phyloP scores from a whole-genome alignment of 2,797 vertebrate species.

The Sebastes nivosus region DNA sequence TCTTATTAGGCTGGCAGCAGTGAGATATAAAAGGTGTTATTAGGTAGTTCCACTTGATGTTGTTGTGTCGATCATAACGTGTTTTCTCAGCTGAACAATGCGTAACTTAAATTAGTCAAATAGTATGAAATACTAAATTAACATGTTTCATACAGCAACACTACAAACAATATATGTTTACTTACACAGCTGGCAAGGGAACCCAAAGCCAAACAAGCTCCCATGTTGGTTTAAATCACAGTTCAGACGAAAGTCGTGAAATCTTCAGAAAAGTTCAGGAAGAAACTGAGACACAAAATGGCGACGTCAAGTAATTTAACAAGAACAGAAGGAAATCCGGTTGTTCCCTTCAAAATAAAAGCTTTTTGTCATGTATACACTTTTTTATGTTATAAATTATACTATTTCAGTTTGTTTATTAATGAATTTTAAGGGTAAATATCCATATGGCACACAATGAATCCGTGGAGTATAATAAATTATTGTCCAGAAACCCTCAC shows the following conservation, averaged over 20 bases:
- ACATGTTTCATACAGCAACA: no score
- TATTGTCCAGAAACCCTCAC: no score
- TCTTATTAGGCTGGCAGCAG: background rate
- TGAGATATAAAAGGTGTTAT: no score
- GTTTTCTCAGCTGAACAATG: no score
- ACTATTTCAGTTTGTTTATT: background rate
- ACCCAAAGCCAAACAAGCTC: conserved; percentile 90
- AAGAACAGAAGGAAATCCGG: fast-evolving
- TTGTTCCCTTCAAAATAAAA: conserved; percentile 30
- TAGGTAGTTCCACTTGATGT: no score
- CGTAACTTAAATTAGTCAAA: no score
- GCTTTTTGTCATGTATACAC: fast-evolving
- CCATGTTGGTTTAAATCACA: conserved; percentile 77
- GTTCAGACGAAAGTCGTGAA: fast-evolving
- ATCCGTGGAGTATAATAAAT: fast-evolving
- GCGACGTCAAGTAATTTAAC: background rate
- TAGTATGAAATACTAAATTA: background rate
- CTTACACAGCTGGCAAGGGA: conserved; percentile 92
- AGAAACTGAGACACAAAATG: conserved; percentile 27
- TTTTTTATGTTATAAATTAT: background rate
- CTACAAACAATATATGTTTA: conserved; percentile 24
- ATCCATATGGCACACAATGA: fast-evolving
- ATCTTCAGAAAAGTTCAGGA: conserved; percentile 36
- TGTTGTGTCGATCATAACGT: no score
- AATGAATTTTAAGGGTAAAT: background rate